Conservation (phyloP, 2,113 vertebrate species). For the Australoheros scitulus region DNA sequence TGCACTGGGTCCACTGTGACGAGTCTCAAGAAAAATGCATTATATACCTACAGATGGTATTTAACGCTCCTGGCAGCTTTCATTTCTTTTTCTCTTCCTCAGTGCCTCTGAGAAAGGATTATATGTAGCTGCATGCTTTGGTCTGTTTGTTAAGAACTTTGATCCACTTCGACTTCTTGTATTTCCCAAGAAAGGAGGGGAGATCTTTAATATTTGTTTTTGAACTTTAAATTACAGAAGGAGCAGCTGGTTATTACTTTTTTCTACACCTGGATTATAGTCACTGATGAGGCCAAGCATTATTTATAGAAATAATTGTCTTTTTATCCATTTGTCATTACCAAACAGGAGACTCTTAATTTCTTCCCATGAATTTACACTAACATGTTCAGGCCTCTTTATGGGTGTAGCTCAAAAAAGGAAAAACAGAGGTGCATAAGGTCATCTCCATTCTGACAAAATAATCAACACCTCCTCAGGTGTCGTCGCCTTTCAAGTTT, state of each 20-base stretch:
- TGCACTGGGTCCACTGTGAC: no score
- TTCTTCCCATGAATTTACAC: no score
- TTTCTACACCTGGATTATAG: not conserved
- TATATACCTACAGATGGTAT: not conserved
- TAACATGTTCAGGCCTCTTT: not conserved
- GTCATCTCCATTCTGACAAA: not conserved
- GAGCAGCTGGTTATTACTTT: not conserved
- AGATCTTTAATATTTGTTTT: not conserved
- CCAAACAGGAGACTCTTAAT: not conserved
- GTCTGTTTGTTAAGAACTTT: not conserved
- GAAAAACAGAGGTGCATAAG: not conserved
- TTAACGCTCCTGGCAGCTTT: not conserved
- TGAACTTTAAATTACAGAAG: not conserved
- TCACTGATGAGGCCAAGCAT: not conserved
- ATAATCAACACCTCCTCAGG: slow-evolving; percentile 30
- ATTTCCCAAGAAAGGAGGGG: not conserved
- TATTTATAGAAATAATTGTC: not conserved
- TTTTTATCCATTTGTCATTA: not conserved
- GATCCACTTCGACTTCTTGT: no score
- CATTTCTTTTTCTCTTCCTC: not conserved
- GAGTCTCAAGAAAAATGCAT: not conserved
- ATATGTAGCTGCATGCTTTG: not conserved
- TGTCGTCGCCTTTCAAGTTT: not conserved
- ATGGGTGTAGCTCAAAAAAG: not conserved
- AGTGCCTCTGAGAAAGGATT: not conserved